Conservation (phyloP, 2,113 vertebrate species). For the Neogobius melanostomus region DNA sequence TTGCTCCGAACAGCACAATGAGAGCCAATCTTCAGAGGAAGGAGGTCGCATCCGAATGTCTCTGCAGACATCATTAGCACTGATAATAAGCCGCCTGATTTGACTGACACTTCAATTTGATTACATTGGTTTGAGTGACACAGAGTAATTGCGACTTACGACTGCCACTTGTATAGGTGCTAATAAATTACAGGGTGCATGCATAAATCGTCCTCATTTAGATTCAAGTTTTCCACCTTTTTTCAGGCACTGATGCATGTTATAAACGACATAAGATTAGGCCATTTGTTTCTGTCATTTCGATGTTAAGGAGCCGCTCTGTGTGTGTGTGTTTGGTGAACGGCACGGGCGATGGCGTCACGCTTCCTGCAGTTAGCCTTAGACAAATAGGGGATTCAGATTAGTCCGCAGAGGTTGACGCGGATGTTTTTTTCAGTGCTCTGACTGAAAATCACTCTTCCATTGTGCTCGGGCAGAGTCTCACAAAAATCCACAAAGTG, state of each 20-base stretch:
- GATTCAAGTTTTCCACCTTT: constrained; percentile 12
- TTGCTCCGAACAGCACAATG: constrained; percentile 16
- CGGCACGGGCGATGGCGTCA: constrained; percentile 11
- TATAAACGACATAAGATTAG: constrained; percentile 20
- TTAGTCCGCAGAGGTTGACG: constrained; percentile 19
- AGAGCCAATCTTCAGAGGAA: constrained; percentile 19
- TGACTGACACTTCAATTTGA: constrained; percentile 56
- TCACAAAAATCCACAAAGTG: neutral
- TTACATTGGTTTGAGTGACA: constrained; percentile 52
- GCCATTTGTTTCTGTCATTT: constrained; percentile 17
- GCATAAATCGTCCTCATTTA: constrained; percentile 45
- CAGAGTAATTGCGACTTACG: constrained; percentile 49
- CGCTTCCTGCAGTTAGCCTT: constrained; percentile 17
- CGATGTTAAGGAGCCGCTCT: constrained; percentile 26
- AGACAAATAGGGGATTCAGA: constrained; percentile 28
- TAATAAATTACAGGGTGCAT: constrained; percentile 41
- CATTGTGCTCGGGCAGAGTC: constrained; percentile 11
- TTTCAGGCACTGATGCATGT: neutral
- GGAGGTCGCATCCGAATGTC: constrained; percentile 33
- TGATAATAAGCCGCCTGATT: constrained; percentile 49
- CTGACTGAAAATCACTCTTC: constrained; percentile 71
- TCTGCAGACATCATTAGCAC: constrained; percentile 38
- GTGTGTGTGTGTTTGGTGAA: constrained; percentile 12
- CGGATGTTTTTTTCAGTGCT: constrained; percentile 56
- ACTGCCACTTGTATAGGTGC: constrained; percentile 43